Conservation (phyloP, 2,888 invertebrate species). For the Tridacna gigas region DNA sequence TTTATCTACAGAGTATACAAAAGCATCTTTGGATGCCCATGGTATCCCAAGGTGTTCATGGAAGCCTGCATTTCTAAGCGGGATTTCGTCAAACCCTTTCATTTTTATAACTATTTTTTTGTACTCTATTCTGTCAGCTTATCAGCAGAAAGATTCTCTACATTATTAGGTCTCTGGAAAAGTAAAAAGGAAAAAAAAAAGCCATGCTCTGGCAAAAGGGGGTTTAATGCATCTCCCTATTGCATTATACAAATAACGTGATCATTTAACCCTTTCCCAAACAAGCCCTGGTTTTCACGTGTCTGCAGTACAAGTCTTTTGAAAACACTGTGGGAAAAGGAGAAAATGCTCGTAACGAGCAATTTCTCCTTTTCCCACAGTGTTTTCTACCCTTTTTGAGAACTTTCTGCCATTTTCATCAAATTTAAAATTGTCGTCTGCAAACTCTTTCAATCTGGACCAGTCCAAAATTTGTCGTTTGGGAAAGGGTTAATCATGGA, state of each 20-base stretch:
- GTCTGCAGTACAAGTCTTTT: not conserved
- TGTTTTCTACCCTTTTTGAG: too few species aligned
- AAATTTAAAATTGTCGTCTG: not conserved
- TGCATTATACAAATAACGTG: not conserved
- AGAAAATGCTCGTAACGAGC: not conserved
- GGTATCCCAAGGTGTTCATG: too few species aligned
- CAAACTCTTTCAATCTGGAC: not conserved
- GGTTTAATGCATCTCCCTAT: not conserved
- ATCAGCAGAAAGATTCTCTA: not conserved
- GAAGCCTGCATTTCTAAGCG: too few species aligned
- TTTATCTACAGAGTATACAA: too few species aligned
- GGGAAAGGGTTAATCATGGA: not conserved
- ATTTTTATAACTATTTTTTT: not conserved
- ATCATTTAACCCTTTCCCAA: not conserved
- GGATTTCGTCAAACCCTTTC: not conserved
- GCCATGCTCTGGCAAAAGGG: too few species aligned
- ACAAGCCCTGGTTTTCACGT: not conserved
- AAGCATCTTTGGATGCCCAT: too few species aligned
- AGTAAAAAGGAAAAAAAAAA: too few species aligned
- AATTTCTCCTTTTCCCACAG: too few species aligned
- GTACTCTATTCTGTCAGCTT: constrained; percentile 4
- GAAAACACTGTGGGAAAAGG: not conserved
- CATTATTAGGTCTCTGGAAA: not conserved
- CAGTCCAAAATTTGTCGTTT: not conserved
- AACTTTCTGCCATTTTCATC: too few species aligned